phyloP scores from a whole-genome alignment of 1,140 invertebrate species.

The Pygmarrhopalites habei region DNA sequence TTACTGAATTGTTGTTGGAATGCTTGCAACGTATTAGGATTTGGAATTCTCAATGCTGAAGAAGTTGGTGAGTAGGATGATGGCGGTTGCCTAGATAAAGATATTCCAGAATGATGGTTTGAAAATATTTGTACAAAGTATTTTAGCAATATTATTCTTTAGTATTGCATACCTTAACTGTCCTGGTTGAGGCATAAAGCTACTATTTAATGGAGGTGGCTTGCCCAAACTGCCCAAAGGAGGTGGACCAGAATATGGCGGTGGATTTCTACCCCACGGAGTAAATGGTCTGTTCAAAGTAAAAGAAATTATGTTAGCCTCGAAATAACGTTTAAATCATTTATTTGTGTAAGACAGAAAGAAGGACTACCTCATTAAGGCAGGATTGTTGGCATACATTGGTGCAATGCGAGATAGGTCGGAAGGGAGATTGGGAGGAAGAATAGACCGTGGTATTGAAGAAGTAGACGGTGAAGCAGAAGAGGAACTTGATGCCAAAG shows the following conservation, averaged over 20 bases:
- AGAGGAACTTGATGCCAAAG: constrained; percentile 5
- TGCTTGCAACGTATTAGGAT: constrained; percentile 31
- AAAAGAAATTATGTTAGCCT: background rate
- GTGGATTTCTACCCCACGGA: constrained; percentile 29
- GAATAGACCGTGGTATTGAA: background rate
- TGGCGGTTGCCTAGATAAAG: no score
- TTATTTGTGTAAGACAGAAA: background rate
- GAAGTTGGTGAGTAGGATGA: constrained; percentile 15
- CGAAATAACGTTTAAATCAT: background rate
- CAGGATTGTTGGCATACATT: constrained; percentile 6
- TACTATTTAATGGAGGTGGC: constrained; percentile 31
- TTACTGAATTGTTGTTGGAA: constrained; percentile 37
- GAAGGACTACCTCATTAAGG: background rate
- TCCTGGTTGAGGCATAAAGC: constrained; percentile 21
- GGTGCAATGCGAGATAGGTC: constrained; percentile 2
- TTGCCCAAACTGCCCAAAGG: constrained; percentile 22
- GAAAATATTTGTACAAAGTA: no score
- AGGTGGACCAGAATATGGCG: constrained; percentile 23
- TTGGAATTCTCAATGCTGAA: constrained; percentile 31
- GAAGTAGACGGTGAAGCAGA: no score
- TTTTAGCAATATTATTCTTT: no score
- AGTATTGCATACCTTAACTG: constrained; percentile 27
- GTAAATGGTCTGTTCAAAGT: constrained; percentile 21
- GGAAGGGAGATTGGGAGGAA: background rate
- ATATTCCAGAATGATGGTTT: no score